Percentiles rank a stretch among this genome's conserved stretches.
phyloP scores from a whole-genome alignment of 2,797 vertebrate genomes.

The Acanthis flammea region DNA sequence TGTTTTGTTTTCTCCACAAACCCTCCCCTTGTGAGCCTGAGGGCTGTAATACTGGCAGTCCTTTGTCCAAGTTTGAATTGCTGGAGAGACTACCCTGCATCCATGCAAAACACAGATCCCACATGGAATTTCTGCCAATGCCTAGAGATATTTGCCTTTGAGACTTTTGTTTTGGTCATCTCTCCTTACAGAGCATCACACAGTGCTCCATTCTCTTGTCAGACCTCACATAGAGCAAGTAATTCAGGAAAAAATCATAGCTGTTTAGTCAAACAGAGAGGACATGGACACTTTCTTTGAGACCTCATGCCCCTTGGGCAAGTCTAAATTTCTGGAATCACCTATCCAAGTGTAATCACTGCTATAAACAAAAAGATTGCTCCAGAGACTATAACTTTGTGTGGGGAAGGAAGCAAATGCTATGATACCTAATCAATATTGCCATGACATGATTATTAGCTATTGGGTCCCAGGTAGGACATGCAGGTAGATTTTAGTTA shows the following conservation, averaged over 20 bases:
- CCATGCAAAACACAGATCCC: not conserved
- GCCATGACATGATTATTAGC: not conserved
- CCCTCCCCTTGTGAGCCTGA: not conserved
- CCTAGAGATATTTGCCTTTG: not conserved
- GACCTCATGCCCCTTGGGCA: not conserved
- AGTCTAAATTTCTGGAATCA: not conserved
- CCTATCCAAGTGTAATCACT: not conserved
- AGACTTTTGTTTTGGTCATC: not conserved
- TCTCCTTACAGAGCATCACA: not conserved
- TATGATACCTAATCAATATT: not conserved
- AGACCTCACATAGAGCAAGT: constrained; percentile 3
- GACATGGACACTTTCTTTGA: not conserved
- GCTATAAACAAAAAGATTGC: not conserved
- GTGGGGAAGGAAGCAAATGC: not conserved
- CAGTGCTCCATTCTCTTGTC: not conserved
- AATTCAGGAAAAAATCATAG: not conserved
- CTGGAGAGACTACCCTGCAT: not conserved
- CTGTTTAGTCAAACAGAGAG: not conserved
- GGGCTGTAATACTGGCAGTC: not conserved
- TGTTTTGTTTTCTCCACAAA: not conserved
- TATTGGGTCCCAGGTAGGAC: not conserved
- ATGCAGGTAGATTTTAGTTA: not conserved
- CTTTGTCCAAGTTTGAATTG: not conserved
- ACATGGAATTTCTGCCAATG: not conserved
- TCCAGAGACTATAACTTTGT: not conserved